Percentiles rank a stretch among this genome's conserved stretches.
phyloP scores from a whole-genome alignment of 2,113 vertebrate genomes.

The Erinaceus europaeus region DNA sequence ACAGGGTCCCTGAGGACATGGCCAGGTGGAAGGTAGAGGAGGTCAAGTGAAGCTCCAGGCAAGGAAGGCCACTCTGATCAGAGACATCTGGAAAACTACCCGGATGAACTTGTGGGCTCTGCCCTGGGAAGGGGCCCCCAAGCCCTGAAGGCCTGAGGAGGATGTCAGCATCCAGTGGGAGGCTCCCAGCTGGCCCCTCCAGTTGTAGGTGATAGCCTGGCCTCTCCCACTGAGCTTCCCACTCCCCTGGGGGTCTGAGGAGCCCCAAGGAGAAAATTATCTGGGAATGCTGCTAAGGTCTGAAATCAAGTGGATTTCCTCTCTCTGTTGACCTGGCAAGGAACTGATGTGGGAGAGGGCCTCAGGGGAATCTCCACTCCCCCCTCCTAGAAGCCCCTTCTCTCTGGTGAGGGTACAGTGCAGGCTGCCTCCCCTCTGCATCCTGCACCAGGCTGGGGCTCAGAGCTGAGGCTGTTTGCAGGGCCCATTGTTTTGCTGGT shows the following conservation, averaged over 20 bases:
- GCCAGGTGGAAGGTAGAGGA: not conserved
- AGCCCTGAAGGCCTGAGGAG: not conserved
- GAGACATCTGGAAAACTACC: not conserved
- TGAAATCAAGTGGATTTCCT: conserved; percentile 37
- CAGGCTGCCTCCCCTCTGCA: not conserved
- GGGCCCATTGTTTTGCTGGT: conserved; percentile 63
- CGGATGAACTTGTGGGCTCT: not conserved
- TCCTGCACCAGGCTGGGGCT: not conserved
- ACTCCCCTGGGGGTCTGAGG: not conserved
- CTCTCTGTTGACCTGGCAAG: conserved; percentile 33
- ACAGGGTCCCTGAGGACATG: not conserved
- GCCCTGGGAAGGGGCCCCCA: not conserved
- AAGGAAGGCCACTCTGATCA: not conserved
- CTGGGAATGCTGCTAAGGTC: conserved; percentile 39
- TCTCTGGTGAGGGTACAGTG: too few relatives aligned
- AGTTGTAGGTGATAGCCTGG: not conserved
- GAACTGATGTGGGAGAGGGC: not conserved
- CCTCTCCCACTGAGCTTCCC: not conserved
- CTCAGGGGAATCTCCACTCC: not conserved
- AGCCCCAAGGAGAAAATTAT: not conserved
- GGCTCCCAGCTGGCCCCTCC: not conserved
- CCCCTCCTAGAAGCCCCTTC: not conserved
- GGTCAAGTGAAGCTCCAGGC: not conserved
- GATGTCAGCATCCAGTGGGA: too few relatives aligned
- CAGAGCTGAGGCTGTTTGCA: conserved; percentile 38